phyloP scores from a whole-genome alignment of 2,797 vertebrate genomes.

The Alcedo atthis region DNA sequence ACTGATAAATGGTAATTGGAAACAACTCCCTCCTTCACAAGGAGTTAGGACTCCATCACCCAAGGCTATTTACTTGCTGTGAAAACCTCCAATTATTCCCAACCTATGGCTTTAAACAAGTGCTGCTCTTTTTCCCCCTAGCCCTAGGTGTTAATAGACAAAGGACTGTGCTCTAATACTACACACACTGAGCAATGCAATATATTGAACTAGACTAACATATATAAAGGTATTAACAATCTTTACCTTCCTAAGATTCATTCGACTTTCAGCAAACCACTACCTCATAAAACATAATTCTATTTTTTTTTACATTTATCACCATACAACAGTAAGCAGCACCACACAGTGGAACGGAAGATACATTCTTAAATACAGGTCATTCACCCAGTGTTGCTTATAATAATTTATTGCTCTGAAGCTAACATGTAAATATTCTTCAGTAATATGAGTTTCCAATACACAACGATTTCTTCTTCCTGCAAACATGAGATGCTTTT shows the following conservation, averaged over 20 bases:
- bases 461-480: not conserved
- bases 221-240: not conserved
- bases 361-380: not conserved
- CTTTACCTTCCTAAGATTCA: not conserved
- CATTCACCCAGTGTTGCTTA: not conserved
- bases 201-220: not conserved
- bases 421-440: not conserved
- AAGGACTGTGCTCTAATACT: not conserved
- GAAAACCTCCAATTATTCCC: not conserved
- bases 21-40: not conserved
- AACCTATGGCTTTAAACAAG: not conserved
- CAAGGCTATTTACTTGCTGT: not conserved
- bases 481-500: not conserved
- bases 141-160: not conserved
- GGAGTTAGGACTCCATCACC: not conserved
- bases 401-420: not conserved
- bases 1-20: not conserved
- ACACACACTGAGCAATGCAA: not conserved
- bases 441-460: not conserved
- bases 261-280: not conserved
- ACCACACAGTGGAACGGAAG: not conserved
- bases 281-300: not conserved
- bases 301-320: not conserved
- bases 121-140: not conserved
- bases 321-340: not conserved